These are phyloP conservation scores for Caenorhabditis becei DNA, from an alignment of 2,888 invertebrate species.

Conservation along the genomic window DNA sequence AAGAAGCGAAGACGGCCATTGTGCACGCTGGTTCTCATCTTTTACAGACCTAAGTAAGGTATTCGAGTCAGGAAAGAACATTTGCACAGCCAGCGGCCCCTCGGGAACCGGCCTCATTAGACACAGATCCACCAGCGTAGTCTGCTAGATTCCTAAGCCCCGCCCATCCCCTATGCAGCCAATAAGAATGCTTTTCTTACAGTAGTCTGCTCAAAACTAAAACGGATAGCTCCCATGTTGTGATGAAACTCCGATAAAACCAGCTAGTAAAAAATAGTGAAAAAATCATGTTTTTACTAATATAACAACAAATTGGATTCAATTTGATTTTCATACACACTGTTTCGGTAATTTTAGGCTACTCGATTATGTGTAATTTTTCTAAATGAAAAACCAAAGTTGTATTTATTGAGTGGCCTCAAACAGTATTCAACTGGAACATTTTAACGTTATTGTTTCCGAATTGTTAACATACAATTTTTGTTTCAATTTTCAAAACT, in stretches of 20 bases:
- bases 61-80: conserved; percentile 73
- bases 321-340: no score
- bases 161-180: conserved; percentile 47
- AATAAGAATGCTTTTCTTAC: conserved; percentile 25
- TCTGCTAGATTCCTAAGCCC: conserved; percentile 31
- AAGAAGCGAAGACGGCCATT: conserved; percentile 71
- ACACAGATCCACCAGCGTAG: conserved; percentile 60
- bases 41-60: conserved; percentile 74
- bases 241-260: conserved; percentile 44
- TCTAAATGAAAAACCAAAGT: no score
- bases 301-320: no score
- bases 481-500: no score
- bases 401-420: no score
- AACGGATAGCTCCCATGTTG: conserved; percentile 1
- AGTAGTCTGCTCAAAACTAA: conserved; percentile 10
- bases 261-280: not conserved
- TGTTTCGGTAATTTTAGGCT: no score
- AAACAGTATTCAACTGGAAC: no score
- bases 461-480: no score
- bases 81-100: conserved; percentile 69
- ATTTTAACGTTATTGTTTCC: no score
- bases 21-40: conserved; percentile 66
- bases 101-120: conserved; percentile 73
- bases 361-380: no score
- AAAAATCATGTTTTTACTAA: no score